phyloP scores from a whole-genome alignment of 1,140 invertebrate genomes.

The Pseudobourletiella spinata region DNA sequence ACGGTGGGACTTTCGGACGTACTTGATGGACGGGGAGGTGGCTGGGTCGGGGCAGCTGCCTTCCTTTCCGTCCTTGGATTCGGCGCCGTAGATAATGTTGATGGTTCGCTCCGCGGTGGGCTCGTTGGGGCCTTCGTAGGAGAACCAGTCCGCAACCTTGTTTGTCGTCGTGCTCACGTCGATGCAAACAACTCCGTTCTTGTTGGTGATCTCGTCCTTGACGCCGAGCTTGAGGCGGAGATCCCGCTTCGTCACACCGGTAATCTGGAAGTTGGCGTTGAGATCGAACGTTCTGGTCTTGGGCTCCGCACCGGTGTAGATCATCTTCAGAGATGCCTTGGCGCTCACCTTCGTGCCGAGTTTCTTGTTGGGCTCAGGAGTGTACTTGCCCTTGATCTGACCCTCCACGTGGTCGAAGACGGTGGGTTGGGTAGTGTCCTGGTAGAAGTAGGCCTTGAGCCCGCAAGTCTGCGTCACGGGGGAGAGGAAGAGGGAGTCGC shows the following conservation, averaged over 20 bases:
- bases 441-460: conserved; percentile 32
- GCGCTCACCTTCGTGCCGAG: conserved; percentile 23
- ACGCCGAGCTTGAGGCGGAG: conserved; percentile 16
- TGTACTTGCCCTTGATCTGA: conserved; percentile 28
- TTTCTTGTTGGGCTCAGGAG: conserved; percentile 27
- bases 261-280: conserved; percentile 4
- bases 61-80: conserved; percentile 23
- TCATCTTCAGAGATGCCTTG: conserved; percentile 26
- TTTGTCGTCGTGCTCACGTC: conserved; percentile 15
- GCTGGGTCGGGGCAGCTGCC: conserved; percentile 25
- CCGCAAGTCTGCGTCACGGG: conserved; percentile 34
- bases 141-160: conserved; percentile 25
- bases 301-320: conserved; percentile 27
- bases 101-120: conserved; percentile 31
- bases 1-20: conserved; percentile 22
- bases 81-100: conserved; percentile 23
- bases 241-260: conserved; percentile 26
- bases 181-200: conserved; percentile 28
- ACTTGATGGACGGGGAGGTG: conserved; percentile 25
- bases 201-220: conserved; percentile 21
- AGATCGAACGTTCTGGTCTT: conserved; percentile 27
- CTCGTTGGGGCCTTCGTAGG: conserved; percentile 30
- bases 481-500: conserved; percentile 31
- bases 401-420: conserved; percentile 33
- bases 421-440: conserved; percentile 19